Evolutionary conservation across 1,140 invertebrate species (phyloP).

Genomic region (Drosophila teissieri): DNA sequence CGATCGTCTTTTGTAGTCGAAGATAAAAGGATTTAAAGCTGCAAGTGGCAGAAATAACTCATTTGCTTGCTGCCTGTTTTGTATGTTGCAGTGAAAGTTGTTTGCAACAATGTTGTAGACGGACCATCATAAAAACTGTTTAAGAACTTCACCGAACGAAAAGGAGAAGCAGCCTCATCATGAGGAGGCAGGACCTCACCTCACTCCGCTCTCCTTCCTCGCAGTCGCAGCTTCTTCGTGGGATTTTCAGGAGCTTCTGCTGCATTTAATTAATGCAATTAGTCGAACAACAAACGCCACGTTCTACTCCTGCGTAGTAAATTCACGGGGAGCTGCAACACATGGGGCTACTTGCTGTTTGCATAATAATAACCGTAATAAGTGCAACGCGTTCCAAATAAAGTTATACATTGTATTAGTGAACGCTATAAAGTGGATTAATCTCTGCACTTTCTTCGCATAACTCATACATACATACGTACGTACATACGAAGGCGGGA

Average conservation of each 20-base stretch:
- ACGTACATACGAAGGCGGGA: too few relatives aligned
- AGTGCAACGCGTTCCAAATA: too few relatives aligned
- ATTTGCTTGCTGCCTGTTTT: neutral
- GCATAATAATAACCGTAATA: neutral
- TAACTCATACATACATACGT: too few relatives aligned
- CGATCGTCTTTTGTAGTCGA: too few relatives aligned
- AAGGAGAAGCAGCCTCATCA: slow-evolving; percentile 11
- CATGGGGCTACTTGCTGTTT: neutral
- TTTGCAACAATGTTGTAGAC: slow-evolving; percentile 37
- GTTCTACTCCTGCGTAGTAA: slow-evolving; percentile 11
- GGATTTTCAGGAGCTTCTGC: slow-evolving; percentile 16
- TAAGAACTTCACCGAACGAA: slow-evolving; percentile 34
- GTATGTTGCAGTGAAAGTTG: slow-evolving; percentile 30
- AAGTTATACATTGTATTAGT: too few relatives aligned
- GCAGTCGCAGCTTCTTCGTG: slow-evolving; percentile 4
- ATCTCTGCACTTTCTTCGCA: too few relatives aligned
- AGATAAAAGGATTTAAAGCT: neutral
- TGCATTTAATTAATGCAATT: slow-evolving; percentile 53
- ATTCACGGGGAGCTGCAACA: slow-evolving; percentile 3
- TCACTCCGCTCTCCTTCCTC: neutral
- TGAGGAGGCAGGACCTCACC: too few relatives aligned
- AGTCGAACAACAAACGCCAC: slow-evolving; percentile 26
- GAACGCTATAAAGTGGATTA: too few relatives aligned
- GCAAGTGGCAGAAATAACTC: slow-evolving; percentile 2
- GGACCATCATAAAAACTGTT: slow-evolving; percentile 32